Evolutionary conservation across 2,113 vertebrate genomes (phyloP).

Genomic region (Lasiurus borealis): DNA sequence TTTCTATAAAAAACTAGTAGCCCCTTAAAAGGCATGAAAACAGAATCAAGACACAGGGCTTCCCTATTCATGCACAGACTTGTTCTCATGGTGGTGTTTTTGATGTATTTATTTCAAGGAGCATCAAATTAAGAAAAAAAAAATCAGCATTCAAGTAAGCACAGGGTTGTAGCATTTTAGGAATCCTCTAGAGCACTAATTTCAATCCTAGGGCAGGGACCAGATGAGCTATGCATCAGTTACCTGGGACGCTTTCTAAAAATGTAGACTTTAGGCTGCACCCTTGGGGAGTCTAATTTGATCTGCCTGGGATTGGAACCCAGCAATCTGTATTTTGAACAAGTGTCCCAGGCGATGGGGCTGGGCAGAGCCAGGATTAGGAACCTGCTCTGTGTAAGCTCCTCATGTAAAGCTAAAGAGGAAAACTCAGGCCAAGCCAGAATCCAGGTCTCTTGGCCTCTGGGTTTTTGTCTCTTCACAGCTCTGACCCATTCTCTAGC

Average conservation of each 20-base stretch:
- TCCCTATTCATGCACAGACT: neutral
- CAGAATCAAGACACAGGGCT: neutral
- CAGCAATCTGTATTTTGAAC: neutral
- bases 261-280: neutral
- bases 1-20: neutral
- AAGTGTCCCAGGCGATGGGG: neutral
- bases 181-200: neutral
- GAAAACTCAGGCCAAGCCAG: neutral
- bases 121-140: neutral
- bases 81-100: neutral
- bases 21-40: neutral
- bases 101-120: neutral
- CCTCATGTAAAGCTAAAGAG: neutral
- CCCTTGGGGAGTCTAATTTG: neutral
- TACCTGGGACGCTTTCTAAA: neutral
- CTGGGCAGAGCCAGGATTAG: neutral
- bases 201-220: neutral
- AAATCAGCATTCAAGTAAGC: neutral
- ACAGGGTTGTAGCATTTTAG: neutral
- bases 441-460: neutral
- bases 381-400: neutral
- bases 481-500: neutral
- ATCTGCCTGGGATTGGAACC: neutral
- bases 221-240: neutral
- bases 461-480: neutral